phyloP scores from a whole-genome alignment of 2,888 invertebrate genomes.

The Ennomos fuscantarius region DNA sequence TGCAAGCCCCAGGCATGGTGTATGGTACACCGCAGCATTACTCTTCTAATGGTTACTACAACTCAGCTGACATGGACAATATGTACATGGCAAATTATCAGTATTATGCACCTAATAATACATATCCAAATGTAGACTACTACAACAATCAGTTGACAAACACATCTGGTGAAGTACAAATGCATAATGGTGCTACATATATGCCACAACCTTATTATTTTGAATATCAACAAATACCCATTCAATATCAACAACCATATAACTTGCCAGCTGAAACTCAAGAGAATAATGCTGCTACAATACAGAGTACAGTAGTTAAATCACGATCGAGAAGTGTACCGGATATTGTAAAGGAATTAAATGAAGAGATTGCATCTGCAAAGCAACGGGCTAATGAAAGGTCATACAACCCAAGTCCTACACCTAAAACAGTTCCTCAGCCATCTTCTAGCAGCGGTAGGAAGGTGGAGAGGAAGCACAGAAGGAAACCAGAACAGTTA shows the following conservation, averaged over 20 bases:
- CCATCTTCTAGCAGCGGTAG: slow-evolving; percentile 54
- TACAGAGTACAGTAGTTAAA: slow-evolving; percentile 59
- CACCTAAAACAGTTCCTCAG: slow-evolving; percentile 57
- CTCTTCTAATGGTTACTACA: slow-evolving; percentile 70
- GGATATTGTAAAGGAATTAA: slow-evolving; percentile 90
- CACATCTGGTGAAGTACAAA: slow-evolving; percentile 49
- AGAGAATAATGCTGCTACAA: slow-evolving; percentile 41
- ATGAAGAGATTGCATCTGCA: slow-evolving; percentile 86
- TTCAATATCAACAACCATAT: slow-evolving; percentile 54
- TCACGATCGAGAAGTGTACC: slow-evolving; percentile 88
- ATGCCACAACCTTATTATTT: slow-evolving; percentile 75
- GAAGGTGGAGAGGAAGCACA: slow-evolving; percentile 56
- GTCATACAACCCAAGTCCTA: slow-evolving; percentile 82
- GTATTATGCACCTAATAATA: slow-evolving; percentile 67
- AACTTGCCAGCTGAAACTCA: slow-evolving; percentile 38
- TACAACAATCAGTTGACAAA: slow-evolving; percentile 57
- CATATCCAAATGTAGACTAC: slow-evolving; percentile 59
- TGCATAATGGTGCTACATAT: slow-evolving; percentile 60
- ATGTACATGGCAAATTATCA: slow-evolving; percentile 74
- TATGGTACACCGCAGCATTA: slow-evolving; percentile 70
- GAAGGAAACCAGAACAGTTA: slow-evolving; percentile 61
- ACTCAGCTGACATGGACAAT: slow-evolving; percentile 62
- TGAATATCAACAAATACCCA: slow-evolving; percentile 62
- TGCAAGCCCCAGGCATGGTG: slow-evolving; percentile 64
- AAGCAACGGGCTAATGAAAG: slow-evolving; percentile 79